Evolutionary conservation across 2,888 invertebrate genomes (phyloP).

Genomic region (Eupithecia tripunctaria): DNA sequence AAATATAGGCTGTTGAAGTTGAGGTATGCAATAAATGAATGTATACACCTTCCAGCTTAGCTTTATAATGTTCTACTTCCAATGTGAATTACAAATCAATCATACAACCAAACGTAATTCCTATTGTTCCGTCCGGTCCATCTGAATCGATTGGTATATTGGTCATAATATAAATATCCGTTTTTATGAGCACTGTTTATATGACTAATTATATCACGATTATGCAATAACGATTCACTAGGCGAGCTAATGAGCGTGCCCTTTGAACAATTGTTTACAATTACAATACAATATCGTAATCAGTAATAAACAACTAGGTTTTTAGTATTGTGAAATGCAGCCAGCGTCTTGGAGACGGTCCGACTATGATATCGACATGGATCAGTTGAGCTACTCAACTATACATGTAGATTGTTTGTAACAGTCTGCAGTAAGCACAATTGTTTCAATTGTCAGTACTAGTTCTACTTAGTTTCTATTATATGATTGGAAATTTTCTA

Average conservation of each 20-base stretch:
- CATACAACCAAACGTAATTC: neutral
- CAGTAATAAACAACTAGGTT: constrained; percentile 43
- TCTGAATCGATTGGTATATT: constrained; percentile 17
- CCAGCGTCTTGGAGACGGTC: too few species aligned
- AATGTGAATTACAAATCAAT: neutral
- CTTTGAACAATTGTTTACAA: constrained; percentile 45
- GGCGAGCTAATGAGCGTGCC: constrained; percentile 49
- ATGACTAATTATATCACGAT: constrained; percentile 25
- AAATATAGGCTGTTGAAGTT: too few species aligned
- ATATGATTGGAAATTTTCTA: too few species aligned
- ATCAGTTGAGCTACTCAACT: too few species aligned
- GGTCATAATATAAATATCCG: constrained; percentile 6
- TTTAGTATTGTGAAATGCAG: constrained; percentile 39
- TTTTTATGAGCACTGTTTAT: constrained; percentile 12
- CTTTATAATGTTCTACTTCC: neutral
- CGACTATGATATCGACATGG: too few species aligned
- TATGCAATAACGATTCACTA: constrained; percentile 33
- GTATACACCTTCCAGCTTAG: neutral
- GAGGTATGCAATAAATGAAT: too few species aligned
- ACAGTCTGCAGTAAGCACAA: too few species aligned
- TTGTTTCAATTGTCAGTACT: too few species aligned
- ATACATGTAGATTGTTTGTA: too few species aligned
- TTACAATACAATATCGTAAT: constrained; percentile 43
- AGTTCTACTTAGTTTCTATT: too few species aligned
- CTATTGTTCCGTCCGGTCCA: neutral